phyloP scores from a whole-genome alignment of 2,113 vertebrate genomes.

The Bos taurus region ARS-UCD2.0 NC_037343.1:49748001-49748500 shows the following conservation, averaged over 20 bases:
- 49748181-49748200: background rate
- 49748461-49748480: too few relatives aligned
- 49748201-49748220: background rate
- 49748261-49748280: background rate
- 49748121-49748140: background rate
- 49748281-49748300: too few relatives aligned
- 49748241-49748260: background rate
- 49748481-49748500: background rate
- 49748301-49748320: background rate
- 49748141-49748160: background rate
- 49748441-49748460: accelerated
- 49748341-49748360: background rate
- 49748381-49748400: background rate
- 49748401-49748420: accelerated
- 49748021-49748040: accelerated
- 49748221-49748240: background rate
- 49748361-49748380: too few relatives aligned
- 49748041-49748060: background rate
- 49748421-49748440: accelerated
- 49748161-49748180: accelerated
- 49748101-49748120: background rate
- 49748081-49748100: background rate
- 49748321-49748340: accelerated
- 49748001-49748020: background rate
- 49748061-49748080: background rate